Evolutionary conservation across 1,140 invertebrate species (phyloP).

Genomic region (Danaus melanippus): DNA sequence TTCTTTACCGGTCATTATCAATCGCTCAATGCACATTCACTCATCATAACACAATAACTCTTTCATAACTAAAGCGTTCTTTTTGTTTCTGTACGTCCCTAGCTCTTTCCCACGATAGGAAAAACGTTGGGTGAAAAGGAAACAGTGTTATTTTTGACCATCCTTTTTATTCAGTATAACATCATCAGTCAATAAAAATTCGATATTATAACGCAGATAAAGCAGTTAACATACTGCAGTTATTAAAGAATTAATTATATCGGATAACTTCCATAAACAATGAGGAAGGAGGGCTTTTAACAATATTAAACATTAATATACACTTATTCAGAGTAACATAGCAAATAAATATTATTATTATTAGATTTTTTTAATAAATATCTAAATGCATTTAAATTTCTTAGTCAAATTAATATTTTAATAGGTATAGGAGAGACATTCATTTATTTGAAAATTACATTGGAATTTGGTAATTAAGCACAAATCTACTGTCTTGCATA

Average conservation of each 20-base stretch:
- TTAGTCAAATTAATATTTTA: too few relatives aligned
- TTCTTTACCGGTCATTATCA: too few relatives aligned
- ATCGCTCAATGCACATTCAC: background rate
- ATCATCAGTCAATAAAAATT: constrained; percentile 30
- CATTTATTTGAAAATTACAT: too few relatives aligned
- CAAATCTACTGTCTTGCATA: too few relatives aligned
- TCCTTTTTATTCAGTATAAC: constrained; percentile 62
- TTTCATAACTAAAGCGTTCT: background rate
- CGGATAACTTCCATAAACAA: constrained; percentile 4
- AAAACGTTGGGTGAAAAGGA: constrained; percentile 55
- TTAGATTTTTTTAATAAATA: background rate
- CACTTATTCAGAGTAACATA: constrained; percentile 8
- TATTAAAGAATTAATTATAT: constrained; percentile 4
- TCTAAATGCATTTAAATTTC: too few relatives aligned
- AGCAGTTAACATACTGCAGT: constrained; percentile 33
- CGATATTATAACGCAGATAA: constrained; percentile 22
- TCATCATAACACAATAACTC: constrained; percentile 3
- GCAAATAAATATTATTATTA: constrained; percentile 5
- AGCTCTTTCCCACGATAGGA: constrained; percentile 23
- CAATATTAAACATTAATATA: constrained; percentile 10
- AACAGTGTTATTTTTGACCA: constrained; percentile 60
- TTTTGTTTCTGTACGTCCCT: background rate
- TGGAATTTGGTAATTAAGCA: too few relatives aligned
- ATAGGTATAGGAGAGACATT: too few relatives aligned
- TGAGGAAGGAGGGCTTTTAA: constrained; percentile 11